Evolutionary conservation across 2,888 invertebrate species (phyloP).

Genomic region (Callyntrura sp.): DNA sequence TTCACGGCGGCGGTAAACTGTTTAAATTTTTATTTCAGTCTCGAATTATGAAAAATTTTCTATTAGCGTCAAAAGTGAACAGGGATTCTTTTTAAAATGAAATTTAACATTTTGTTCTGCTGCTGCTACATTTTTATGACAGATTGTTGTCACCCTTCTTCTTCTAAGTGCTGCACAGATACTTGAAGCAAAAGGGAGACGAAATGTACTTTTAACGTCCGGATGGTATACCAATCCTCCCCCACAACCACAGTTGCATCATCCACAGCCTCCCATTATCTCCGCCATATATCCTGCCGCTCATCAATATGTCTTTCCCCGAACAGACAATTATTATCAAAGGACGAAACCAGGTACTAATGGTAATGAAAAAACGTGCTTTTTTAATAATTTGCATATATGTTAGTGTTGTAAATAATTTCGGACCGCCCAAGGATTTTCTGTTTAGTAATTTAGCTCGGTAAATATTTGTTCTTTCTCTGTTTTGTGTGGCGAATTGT

Average conservation of each 20-base stretch:
- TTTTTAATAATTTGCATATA: slow-evolving; percentile 68
- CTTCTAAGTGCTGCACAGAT: slow-evolving; percentile 18
- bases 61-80: too few species aligned
- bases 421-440: background rate
- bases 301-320: slow-evolving; percentile 82
- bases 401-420: slow-evolving; percentile 73
- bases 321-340: slow-evolving; percentile 83
- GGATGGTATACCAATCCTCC: slow-evolving; percentile 62
- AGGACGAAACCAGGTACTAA: slow-evolving; percentile 83
- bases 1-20: background rate
- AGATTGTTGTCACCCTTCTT: slow-evolving; percentile 39
- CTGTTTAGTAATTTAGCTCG: background rate
- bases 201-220: slow-evolving; percentile 57
- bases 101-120: background rate
- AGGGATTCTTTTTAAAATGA: background rate
- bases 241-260: slow-evolving; percentile 6
- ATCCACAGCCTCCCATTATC: slow-evolving; percentile 54
- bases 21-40: background rate
- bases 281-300: slow-evolving; percentile 58
- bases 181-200: slow-evolving; percentile 48
- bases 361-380: slow-evolving; percentile 70
- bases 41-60: background rate
- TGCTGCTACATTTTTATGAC: background rate
- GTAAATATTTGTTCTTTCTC: background rate
- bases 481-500: too few species aligned